Conservation (phyloP, 2,888 invertebrate genomes). For the Lepidocyrtoides sp. region DNA sequence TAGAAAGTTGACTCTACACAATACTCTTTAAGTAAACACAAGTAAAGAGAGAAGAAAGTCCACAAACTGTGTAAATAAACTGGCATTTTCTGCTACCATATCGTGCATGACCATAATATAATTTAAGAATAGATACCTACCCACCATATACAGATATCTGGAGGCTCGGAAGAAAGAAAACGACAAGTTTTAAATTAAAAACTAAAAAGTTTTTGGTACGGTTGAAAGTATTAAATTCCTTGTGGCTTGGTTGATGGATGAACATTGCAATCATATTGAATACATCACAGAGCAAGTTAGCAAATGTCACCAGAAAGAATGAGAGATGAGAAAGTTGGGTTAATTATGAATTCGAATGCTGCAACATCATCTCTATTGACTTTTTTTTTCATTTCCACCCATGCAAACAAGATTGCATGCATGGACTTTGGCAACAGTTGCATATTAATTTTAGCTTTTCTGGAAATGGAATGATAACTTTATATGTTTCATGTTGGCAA, state of each 20-base stretch:
- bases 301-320: neutral
- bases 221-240: neutral
- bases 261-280: neutral
- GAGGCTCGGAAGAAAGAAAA: neutral
- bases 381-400: neutral
- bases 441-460: neutral
- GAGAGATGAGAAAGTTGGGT: neutral
- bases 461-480: neutral
- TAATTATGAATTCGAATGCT: neutral
- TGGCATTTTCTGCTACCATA: neutral
- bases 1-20: neutral
- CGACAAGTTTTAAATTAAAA: slow-evolving; percentile 5
- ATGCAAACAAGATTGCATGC: neutral
- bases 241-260: slow-evolving; percentile 12
- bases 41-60: neutral
- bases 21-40: neutral
- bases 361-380: neutral
- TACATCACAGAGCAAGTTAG: neutral
- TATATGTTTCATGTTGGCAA: neutral
- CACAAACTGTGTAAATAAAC: neutral
- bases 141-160: neutral
- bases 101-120: neutral
- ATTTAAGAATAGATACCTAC: neutral
- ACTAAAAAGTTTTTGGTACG: neutral
- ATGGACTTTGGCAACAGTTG: neutral